A percentile compares a stretch with the other conserved stretches of the same genome.
phyloP scores from a whole-genome alignment of 1,140 invertebrate genomes.

The Drosophila punjabiensis region DNA sequence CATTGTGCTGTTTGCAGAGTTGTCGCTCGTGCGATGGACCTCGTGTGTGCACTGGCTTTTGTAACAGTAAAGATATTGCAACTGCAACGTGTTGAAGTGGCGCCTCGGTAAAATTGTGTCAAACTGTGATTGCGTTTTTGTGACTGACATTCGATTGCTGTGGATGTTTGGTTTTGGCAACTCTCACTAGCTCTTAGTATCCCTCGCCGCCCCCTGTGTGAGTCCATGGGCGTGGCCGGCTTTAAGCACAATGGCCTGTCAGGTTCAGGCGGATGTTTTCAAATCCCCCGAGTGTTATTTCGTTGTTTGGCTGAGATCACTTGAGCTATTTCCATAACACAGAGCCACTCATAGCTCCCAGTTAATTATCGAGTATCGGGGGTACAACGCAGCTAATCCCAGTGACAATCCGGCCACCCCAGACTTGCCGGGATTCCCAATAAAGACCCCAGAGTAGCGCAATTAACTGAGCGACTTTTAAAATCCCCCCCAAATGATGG shows the following conservation, averaged over 20 bases:
- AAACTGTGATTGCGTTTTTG: constrained; percentile 82
- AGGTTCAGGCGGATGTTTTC: background rate
- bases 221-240: constrained; percentile 31
- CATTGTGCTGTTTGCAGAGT: constrained; percentile 79
- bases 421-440: constrained; percentile 36
- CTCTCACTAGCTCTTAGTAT: constrained; percentile 33
- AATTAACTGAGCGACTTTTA: constrained; percentile 69
- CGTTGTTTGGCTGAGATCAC: constrained; percentile 16
- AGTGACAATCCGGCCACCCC: constrained; percentile 52
- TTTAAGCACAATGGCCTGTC: constrained; percentile 47
- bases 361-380: constrained; percentile 40
- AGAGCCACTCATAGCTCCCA: constrained; percentile 8
- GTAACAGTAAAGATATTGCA: constrained; percentile 74
- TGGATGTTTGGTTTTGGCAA: constrained; percentile 58
- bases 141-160: constrained; percentile 81
- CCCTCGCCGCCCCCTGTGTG: background rate
- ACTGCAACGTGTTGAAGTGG: constrained; percentile 82
- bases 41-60: constrained; percentile 29
- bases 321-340: background rate
- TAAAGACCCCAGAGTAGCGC: constrained; percentile 66
- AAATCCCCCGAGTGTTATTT: constrained; percentile 4
- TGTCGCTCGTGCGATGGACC: constrained; percentile 67
- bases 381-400: constrained; percentile 31
- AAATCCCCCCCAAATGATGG: constrained; percentile 71
- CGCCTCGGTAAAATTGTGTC: constrained; percentile 80